Base-by-base conservation (phyloP, 2,888 invertebrate genomes). In the Coleophora flavipennella region DNA sequence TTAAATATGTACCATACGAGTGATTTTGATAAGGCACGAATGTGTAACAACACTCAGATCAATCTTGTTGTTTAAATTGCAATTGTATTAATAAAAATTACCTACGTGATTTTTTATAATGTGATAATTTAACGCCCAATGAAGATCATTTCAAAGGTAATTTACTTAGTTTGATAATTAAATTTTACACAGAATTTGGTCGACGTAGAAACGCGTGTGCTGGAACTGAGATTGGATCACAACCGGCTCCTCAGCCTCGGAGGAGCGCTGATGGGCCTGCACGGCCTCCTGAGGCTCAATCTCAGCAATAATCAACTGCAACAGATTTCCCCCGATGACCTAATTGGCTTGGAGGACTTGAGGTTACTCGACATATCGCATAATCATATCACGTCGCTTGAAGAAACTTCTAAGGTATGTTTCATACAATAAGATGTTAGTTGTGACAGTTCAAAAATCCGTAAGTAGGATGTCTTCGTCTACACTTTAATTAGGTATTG, bases 341-440 rank as follows among this genome's bases (percentile, higher is more conserved):
- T 95, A 35, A 90, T 91, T 40, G 93, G 93, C 14, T 77, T 95
- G 52, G 92, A 92, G 53, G 89, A 90, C 46, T 76, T 95, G 31
- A 88, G 88, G 58, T 78, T 91, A 39, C 85, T 95, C 31, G 94
- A 94, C 62, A 83, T 95, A 33, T 94, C 94, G 0, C 86, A 91
- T 60, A 95, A 95, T 67, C 88, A 89, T 46, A 79, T 95, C 29
- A 88, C 89, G 33, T 91, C 93, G 2, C 79, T 95, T 41, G 92
- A 93, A 66, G 93, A 93, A 80, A 91, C 92, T 40, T 92, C 93
- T 55, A 92, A 92, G 89, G 94, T 94, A 58, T 59, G 59, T 59
- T 48, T 40, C 11, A 20, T n/a, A n/a, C n/a, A n/a, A n/a, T n/a
- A n/a, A n/a, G n/a, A n/a, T n/a, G n/a, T n/a, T n/a, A n/a, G n/a